phyloP scores from a whole-genome alignment of 2,888 invertebrate genomes.

The Anagyrus pseudococci region DNA sequence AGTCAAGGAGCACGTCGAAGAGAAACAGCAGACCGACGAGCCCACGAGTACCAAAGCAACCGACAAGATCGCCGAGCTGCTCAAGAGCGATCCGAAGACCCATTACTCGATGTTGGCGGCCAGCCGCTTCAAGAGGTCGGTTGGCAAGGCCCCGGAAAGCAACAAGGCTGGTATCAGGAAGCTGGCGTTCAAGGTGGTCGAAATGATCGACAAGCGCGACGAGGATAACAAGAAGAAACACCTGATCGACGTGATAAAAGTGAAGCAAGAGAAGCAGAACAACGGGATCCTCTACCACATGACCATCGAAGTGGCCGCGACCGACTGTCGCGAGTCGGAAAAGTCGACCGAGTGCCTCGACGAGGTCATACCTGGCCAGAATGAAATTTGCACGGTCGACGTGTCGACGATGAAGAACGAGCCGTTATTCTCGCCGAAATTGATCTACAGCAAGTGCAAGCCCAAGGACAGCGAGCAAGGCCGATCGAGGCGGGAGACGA shows the following conservation, averaged over 20 bases:
- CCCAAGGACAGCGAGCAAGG: slow-evolving; percentile 21
- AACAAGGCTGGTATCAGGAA: slow-evolving; percentile 45
- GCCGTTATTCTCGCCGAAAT: slow-evolving; percentile 56
- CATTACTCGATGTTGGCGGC: neutral
- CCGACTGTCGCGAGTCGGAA: slow-evolving; percentile 57
- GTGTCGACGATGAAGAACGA: slow-evolving; percentile 59
- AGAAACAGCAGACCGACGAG: neutral
- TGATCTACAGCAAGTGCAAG: slow-evolving; percentile 64
- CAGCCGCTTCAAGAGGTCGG: slow-evolving; percentile 35
- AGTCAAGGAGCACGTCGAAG: neutral
- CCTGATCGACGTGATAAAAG: slow-evolving; percentile 62
- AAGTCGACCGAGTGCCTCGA: slow-evolving; percentile 42
- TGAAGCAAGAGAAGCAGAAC: slow-evolving; percentile 55
- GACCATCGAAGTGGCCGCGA: slow-evolving; percentile 59
- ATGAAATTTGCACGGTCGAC: slow-evolving; percentile 66
- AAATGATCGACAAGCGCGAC: slow-evolving; percentile 64
- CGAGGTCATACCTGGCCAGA: slow-evolving; percentile 41
- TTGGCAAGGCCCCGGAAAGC: slow-evolving; percentile 17
- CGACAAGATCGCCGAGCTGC: too few relatives aligned
- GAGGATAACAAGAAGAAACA: slow-evolving; percentile 63
- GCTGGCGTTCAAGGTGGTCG: slow-evolving; percentile 63
- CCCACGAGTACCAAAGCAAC: neutral
- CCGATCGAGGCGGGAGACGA: slow-evolving; percentile 28
- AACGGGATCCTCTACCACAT: slow-evolving; percentile 62
- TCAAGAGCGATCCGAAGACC: too few relatives aligned